Conservation (phyloP, 2,113 vertebrate genomes). For the Calidris pugnax region DNA sequence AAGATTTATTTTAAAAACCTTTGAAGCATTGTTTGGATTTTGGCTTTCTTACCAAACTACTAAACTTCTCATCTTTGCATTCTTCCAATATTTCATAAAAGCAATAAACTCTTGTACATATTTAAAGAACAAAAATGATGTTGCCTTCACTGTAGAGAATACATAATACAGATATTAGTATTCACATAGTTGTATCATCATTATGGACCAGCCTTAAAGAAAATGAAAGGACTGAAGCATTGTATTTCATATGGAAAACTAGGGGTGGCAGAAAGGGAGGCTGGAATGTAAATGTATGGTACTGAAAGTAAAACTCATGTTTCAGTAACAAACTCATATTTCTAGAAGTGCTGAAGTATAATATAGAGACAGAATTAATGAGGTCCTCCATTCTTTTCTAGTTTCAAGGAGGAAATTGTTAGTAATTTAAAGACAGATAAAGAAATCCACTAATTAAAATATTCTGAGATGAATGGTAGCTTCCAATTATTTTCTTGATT, state of each 20-base stretch:
- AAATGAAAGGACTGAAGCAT: background rate
- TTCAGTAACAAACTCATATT: conserved; percentile 6
- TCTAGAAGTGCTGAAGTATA: background rate
- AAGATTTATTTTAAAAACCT: conserved; percentile 58
- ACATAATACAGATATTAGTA: conserved; percentile 53
- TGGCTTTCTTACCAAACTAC: conserved; percentile 30
- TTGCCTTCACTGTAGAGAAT: conserved; percentile 4
- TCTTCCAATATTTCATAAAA: conserved; percentile 35
- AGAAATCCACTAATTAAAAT: conserved; percentile 72
- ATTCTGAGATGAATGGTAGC: conserved; percentile 65
- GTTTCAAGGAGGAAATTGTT: conserved; percentile 55
- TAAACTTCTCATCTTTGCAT: conserved; percentile 24
- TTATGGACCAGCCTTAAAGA: background rate
- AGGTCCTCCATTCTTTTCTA: conserved; percentile 34
- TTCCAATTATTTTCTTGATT: conserved; percentile 73
- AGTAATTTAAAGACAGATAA: conserved; percentile 68
- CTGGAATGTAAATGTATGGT: conserved; percentile 1
- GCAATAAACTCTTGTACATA: conserved; percentile 4
- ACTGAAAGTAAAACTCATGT: background rate
- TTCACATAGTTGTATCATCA: conserved; percentile 10
- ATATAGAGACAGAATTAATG: conserved; percentile 18
- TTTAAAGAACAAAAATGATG: background rate
- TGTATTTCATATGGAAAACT: background rate
- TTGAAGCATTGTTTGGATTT: conserved; percentile 58
- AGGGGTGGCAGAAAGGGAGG: background rate